phyloP scores from a whole-genome alignment of 2,113 vertebrate genomes.

The Grantiella picta region DNA sequence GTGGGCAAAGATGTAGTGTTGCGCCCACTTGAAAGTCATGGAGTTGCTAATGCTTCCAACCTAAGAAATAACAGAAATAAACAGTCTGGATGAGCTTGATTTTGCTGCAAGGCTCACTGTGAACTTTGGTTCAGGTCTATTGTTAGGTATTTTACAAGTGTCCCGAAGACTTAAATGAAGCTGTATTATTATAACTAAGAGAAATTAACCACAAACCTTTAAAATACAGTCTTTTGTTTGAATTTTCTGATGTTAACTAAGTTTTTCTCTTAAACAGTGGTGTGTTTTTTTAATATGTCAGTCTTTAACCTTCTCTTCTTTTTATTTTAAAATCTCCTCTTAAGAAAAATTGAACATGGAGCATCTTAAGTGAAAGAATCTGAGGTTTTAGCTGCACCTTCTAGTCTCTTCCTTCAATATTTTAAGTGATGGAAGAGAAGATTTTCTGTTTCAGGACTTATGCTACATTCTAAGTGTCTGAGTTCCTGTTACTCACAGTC shows the following conservation, averaged over 20 bases:
- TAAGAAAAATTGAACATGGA: background rate
- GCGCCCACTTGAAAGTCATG: background rate
- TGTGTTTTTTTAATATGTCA: background rate
- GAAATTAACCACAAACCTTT: background rate
- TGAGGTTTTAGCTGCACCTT: background rate
- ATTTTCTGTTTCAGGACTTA: background rate
- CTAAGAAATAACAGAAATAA: background rate
- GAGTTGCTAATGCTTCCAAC: background rate
- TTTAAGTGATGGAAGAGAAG: background rate
- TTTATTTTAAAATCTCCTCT: background rate
- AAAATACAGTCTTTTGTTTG: background rate
- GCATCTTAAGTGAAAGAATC: background rate
- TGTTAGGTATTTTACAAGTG: background rate
- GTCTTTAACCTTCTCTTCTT: background rate
- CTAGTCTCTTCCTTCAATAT: background rate
- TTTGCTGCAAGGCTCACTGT: background rate
- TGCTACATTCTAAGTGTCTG: background rate
- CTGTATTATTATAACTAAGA: background rate
- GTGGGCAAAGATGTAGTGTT: background rate
- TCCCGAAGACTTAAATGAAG: background rate
- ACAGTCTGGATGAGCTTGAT: background rate
- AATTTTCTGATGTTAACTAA: background rate
- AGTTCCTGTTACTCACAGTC: accelerated
- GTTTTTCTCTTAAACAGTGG: background rate
- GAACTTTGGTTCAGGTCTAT: background rate